phyloP scores from a whole-genome alignment of 2,113 vertebrate genomes.

The Podilymbus podiceps region DNA sequence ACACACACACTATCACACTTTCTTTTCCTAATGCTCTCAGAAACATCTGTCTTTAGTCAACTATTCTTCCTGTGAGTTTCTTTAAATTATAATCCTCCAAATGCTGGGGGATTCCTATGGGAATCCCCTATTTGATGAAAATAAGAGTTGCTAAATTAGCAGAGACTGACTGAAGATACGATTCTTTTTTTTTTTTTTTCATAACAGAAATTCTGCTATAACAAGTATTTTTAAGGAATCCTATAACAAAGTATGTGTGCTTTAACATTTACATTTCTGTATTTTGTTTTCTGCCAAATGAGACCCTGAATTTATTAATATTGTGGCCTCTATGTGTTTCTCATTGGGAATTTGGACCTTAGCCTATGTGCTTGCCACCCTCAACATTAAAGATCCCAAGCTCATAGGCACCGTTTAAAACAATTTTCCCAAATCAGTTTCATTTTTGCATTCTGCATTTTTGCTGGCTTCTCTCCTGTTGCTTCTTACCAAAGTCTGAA shows the following conservation, averaged over 20 bases:
- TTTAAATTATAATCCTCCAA: not conserved
- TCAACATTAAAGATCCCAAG: not conserved
- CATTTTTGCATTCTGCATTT: not conserved
- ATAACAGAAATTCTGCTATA: not conserved
- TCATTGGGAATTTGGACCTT: not conserved
- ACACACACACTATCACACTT: not conserved
- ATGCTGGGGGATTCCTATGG: not conserved
- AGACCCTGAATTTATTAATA: not conserved
- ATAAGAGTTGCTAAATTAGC: not conserved
- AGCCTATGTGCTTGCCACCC: not conserved
- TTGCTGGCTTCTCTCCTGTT: not conserved
- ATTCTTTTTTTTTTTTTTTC: not conserved
- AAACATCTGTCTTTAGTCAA: not conserved
- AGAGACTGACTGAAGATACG: not conserved
- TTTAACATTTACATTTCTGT: not conserved
- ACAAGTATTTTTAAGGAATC: not conserved
- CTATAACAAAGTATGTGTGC: not conserved
- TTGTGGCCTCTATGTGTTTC: not conserved
- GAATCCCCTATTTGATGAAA: not conserved
- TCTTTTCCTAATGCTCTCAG: not conserved
- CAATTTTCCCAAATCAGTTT: not conserved
- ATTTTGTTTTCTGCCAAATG: not conserved
- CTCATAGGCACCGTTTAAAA: not conserved
- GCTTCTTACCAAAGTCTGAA: not conserved
- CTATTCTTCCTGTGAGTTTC: not conserved